Conservation (phyloP, 1,140 invertebrate genomes). For the Bombus turneri region DNA sequence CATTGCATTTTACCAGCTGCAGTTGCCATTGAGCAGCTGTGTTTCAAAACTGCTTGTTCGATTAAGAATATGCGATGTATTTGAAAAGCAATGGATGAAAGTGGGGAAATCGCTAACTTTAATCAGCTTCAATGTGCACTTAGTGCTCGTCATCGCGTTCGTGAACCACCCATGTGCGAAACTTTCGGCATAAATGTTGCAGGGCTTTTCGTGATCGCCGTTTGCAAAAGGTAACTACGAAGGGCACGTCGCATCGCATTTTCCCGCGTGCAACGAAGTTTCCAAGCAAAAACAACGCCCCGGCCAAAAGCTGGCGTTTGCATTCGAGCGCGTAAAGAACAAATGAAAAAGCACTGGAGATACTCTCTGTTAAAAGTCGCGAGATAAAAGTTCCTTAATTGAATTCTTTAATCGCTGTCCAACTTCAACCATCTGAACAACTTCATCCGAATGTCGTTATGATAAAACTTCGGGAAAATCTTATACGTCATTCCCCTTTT, state of each 20-base stretch:
- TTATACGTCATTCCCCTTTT: background rate
- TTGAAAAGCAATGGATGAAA: background rate
- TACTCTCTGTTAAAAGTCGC: background rate
- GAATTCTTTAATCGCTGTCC: constrained; percentile 3
- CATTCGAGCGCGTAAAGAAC: background rate
- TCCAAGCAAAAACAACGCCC: constrained; percentile 25
- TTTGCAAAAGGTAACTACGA: constrained; percentile 27
- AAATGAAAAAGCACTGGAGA: background rate
- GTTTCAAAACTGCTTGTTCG: background rate
- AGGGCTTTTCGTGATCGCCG: constrained; percentile 47
- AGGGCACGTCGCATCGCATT: constrained; percentile 18
- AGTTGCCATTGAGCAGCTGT: background rate
- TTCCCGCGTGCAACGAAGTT: constrained; percentile 16
- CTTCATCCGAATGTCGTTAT: background rate
- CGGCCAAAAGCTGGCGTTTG: background rate
- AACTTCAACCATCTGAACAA: background rate
- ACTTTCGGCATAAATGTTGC: constrained; percentile 49
- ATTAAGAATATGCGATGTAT: background rate
- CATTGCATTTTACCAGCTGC: background rate
- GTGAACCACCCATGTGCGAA: constrained; percentile 16
- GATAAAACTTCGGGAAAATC: background rate
- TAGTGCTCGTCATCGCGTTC: constrained; percentile 10
- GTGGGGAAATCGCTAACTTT: background rate
- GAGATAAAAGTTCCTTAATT: constrained; percentile 3
- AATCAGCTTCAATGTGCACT: constrained; percentile 3